Evolutionary conservation across 2,113 vertebrate species (phyloP).

Genomic region (Campylorhamphus procurvoides): DNA sequence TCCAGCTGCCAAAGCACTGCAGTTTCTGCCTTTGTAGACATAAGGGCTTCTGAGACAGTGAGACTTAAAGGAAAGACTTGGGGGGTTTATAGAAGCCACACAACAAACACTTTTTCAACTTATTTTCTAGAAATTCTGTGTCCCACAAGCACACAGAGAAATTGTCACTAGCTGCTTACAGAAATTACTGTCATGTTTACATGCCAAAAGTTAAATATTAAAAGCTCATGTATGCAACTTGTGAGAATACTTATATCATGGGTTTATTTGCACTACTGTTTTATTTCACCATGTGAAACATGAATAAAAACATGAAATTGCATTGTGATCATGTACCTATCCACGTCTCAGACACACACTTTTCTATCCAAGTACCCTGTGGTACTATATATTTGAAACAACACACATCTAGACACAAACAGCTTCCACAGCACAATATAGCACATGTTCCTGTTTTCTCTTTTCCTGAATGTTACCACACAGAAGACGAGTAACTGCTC

Average conservation of each 20-base stretch:
- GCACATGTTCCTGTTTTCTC: neutral
- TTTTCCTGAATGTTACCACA: neutral
- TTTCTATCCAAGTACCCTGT: neutral
- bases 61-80: neutral
- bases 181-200: neutral
- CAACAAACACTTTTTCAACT: neutral
- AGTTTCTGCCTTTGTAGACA: neutral
- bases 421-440: neutral
- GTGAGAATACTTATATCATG: neutral
- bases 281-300: neutral
- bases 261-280: neutral
- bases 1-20: neutral
- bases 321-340: neutral
- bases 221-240: neutral
- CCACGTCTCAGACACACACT: neutral
- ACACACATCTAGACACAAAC: neutral
- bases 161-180: neutral
- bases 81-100: rapidly evolving
- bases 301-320: neutral
- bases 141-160: neutral
- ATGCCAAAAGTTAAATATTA: neutral
- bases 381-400: neutral
- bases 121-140: neutral
- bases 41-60: neutral
- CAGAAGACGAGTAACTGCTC: neutral